phyloP scores from a whole-genome alignment of 2,888 invertebrate genomes.

The Drosophila mimica region DNA sequence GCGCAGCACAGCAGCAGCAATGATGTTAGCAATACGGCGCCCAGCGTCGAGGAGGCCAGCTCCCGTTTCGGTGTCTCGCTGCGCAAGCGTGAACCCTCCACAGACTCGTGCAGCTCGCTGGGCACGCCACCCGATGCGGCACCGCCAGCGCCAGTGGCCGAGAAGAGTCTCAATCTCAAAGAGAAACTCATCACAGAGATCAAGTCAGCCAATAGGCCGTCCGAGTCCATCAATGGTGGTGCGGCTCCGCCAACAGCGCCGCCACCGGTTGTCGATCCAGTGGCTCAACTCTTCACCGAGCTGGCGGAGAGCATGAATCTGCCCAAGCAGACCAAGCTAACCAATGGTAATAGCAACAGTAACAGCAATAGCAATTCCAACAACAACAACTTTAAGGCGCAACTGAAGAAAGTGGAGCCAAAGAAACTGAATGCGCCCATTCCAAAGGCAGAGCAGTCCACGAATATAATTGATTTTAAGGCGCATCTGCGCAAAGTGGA shows the following conservation, averaged over 20 bases:
- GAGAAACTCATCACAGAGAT: conserved; percentile 95
- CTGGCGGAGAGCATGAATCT: conserved; percentile 93
- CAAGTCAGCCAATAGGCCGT: conserved; percentile 87
- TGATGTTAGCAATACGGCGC: conserved; percentile 88
- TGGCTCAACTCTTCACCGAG: conserved; percentile 92
- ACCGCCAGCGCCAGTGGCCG: conserved; percentile 23
- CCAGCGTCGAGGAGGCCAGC: conserved; percentile 90
- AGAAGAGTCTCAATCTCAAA: conserved; percentile 86
- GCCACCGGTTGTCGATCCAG: conserved; percentile 88
- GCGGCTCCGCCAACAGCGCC: conserved; percentile 84
- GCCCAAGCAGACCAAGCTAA: conserved; percentile 82
- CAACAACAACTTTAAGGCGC: conserved; percentile 87
- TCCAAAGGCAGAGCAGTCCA: conserved; percentile 86
- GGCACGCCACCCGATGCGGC: conserved; percentile 85
- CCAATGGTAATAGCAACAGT: conserved; percentile 74
- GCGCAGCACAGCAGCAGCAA: conserved; percentile 82
- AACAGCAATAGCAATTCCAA: conserved; percentile 32
- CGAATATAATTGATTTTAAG: conserved; percentile 92
- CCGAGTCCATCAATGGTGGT: conserved; percentile 86
- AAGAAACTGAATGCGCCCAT: conserved; percentile 86
- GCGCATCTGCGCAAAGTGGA: conserved; percentile 93
- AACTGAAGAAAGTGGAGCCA: conserved; percentile 91
- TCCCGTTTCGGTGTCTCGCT: conserved; percentile 90
- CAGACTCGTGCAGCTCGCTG: conserved; percentile 86
- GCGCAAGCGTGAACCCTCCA: conserved; percentile 88